Percentiles rank a stretch among this genome's conserved stretches.
Evolutionary conservation across 2,113 vertebrate genomes (phyloP).

Genomic region (Engystomops pustulosus): DNA sequence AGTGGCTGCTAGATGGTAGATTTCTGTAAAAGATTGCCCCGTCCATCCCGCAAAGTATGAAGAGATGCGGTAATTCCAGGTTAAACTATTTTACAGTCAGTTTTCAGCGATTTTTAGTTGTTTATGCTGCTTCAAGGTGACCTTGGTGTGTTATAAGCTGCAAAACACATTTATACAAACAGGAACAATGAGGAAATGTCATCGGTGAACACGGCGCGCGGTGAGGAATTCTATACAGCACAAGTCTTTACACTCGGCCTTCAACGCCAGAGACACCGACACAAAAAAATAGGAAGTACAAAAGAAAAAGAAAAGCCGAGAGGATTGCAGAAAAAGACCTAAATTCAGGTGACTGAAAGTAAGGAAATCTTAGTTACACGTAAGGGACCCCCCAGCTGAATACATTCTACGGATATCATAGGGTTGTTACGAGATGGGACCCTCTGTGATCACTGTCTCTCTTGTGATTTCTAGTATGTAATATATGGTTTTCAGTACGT

Average conservation of each 20-base stretch:
- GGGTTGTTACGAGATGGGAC: too few species aligned
- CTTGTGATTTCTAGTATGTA: too few species aligned
- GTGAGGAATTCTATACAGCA: not conserved
- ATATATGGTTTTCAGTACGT: too few species aligned
- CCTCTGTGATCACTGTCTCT: too few species aligned
- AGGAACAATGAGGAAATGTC: conserved; percentile 41
- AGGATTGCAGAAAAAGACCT: too few species aligned
- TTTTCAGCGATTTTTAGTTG: not conserved
- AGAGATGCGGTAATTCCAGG: not conserved
- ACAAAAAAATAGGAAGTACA: not conserved
- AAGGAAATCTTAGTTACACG: not conserved
- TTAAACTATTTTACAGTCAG: not conserved
- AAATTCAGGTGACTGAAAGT: not conserved
- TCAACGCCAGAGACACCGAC: not conserved
- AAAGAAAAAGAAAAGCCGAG: not conserved
- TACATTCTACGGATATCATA: too few species aligned
- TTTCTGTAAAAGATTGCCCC: too few species aligned
- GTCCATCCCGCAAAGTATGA: too few species aligned
- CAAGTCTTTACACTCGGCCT: not conserved
- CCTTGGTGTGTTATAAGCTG: conserved; percentile 19
- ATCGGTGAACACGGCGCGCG: not conserved
- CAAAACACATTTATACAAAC: conserved; percentile 40
- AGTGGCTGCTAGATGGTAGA: too few species aligned
- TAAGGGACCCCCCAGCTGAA: too few species aligned
- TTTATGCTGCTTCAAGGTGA: conserved; percentile 18